Conservation (phyloP, 2,797 vertebrate genomes). For the Urophycis tenuis region DNA sequence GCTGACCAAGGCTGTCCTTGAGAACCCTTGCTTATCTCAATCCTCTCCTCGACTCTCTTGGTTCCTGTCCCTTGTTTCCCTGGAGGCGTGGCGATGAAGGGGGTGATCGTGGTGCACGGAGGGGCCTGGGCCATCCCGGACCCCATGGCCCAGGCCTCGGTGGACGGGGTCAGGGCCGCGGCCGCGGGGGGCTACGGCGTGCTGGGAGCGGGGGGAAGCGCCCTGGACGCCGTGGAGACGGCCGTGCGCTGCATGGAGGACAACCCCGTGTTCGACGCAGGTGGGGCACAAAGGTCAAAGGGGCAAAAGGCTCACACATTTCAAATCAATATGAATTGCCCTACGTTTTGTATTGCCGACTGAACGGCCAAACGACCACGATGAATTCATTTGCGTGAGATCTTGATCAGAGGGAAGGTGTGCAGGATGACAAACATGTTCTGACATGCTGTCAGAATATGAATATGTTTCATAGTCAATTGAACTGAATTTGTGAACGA, state of each 20-base stretch:
- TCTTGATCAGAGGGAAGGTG: background rate
- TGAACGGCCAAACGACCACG: background rate
- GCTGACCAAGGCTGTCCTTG: background rate
- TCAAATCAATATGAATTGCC: background rate
- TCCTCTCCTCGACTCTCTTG: no score
- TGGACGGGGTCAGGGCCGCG: slow-evolving; percentile 67
- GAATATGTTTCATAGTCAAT: background rate
- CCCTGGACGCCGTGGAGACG: slow-evolving; percentile 71
- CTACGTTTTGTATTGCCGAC: background rate
- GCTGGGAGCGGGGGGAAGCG: slow-evolving; percentile 58
- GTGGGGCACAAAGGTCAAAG: no score
- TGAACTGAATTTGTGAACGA: background rate
- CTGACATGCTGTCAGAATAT: background rate
- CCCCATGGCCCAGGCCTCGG: slow-evolving; percentile 50
- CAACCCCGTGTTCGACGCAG: slow-evolving; percentile 64
- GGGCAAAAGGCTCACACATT: background rate
- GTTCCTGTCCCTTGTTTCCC: no score
- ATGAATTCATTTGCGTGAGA: background rate
- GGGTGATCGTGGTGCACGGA: slow-evolving; percentile 73
- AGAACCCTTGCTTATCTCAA: background rate
- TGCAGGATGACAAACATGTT: background rate
- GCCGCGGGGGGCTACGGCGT: slow-evolving; percentile 53
- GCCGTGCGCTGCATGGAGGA: slow-evolving; percentile 70
- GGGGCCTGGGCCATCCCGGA: slow-evolving; percentile 75
- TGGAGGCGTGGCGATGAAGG: slow-evolving; percentile 48